Percentiles rank a stretch among this genome's conserved stretches.
These are phyloP conservation scores for Crossocerus cetratus DNA, from an alignment of 2,888 invertebrate species.

Conservation along the genomic window DNA sequence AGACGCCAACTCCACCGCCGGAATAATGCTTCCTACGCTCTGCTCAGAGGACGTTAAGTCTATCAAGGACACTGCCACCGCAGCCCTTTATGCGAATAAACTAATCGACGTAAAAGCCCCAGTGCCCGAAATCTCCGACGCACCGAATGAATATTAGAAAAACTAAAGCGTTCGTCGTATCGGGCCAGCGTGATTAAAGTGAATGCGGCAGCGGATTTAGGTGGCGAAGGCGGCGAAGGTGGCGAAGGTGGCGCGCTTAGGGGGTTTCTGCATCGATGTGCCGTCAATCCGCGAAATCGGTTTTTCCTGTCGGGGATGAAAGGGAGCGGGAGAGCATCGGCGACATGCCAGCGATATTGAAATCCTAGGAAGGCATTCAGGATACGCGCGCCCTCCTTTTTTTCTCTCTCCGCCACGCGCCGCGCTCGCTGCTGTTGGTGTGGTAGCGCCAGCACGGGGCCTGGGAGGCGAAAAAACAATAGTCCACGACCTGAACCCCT, in stretches of 20 bases:
- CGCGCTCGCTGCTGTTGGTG: conserved; percentile 11
- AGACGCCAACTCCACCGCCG: not conserved
- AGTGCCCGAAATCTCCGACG: too few relatives aligned
- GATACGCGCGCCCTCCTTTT: conserved; percentile 34
- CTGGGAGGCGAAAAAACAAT: conserved; percentile 60
- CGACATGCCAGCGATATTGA: conserved; percentile 31
- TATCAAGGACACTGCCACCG: not conserved
- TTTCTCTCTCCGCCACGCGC: not conserved
- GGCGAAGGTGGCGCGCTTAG: not conserved
- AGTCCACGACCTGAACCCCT: conserved; percentile 54
- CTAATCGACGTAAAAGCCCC: too few relatives aligned
- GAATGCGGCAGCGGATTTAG: not conserved
- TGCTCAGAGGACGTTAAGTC: too few relatives aligned
- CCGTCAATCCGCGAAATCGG: conserved; percentile 20
- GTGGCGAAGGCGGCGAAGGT: not conserved
- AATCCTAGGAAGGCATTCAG: conserved; percentile 43
- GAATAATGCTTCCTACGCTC: too few relatives aligned
- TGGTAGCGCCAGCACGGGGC: conserved; percentile 33
- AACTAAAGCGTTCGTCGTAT: not conserved
- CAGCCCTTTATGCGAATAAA: too few relatives aligned
- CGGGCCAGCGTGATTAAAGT: not conserved
- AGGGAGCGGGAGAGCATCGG: not conserved
- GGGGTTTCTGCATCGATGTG: not conserved
- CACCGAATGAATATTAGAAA: too few relatives aligned
- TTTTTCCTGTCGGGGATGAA: conserved; percentile 21